phyloP scores from a whole-genome alignment of 2,888 invertebrate genomes.

The Ophion slaviceki region DNA sequence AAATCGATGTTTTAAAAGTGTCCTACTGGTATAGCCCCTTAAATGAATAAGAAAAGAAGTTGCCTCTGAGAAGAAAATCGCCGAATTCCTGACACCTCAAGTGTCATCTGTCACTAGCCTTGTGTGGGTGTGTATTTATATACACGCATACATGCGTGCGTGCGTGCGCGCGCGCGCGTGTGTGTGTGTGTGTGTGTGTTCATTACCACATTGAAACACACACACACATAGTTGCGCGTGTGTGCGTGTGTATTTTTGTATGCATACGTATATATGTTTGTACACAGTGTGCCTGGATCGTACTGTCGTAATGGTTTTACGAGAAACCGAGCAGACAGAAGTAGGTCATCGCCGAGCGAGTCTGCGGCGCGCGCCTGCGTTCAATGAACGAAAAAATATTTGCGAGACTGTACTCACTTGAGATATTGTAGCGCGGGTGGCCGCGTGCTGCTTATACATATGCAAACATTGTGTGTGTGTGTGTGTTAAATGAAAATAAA shows the following conservation, averaged over 20 bases:
- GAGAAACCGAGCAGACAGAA: constrained; percentile 69
- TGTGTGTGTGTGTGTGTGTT: constrained; percentile 19
- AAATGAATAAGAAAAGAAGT: too few relatives aligned
- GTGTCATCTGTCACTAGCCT: too few relatives aligned
- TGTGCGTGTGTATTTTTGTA: not conserved
- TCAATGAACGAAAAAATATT: constrained; percentile 58
- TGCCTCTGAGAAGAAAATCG: too few relatives aligned
- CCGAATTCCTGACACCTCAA: too few relatives aligned
- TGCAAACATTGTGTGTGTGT: not conserved
- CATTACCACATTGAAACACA: not conserved
- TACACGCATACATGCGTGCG: not conserved
- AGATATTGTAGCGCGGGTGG: not conserved
- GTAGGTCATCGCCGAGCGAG: constrained; percentile 71
- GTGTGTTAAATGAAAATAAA: not conserved
- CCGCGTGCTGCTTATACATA: not conserved
- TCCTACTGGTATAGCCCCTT: too few relatives aligned
- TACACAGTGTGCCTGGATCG: constrained; percentile 36
- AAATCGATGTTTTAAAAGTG: too few relatives aligned
- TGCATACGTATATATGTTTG: not conserved
- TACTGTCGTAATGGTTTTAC: constrained; percentile 71
- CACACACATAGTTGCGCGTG: not conserved
- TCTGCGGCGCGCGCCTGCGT: constrained; percentile 41
- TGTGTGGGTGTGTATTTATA: not conserved
- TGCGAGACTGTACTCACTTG: constrained; percentile 6
- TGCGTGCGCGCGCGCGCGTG: constrained; percentile 10